phyloP scores from a whole-genome alignment of 2,113 vertebrate genomes.

The Neoarius graeffei region DNA sequence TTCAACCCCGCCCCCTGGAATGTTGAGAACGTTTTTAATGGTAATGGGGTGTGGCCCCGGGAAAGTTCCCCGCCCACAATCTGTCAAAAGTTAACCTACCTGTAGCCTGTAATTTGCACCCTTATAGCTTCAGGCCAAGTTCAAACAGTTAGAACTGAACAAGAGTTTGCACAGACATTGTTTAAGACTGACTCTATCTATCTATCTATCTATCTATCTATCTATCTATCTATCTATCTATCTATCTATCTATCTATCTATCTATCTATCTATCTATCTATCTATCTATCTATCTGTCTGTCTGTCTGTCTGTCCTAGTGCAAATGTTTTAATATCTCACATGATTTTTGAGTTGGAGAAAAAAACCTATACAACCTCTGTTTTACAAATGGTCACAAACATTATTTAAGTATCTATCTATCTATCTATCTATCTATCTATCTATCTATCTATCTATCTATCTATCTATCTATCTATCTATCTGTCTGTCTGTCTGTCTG shows the following conservation, averaged over 20 bases:
- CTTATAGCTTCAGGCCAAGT: conserved; percentile 8
- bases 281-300: no score
- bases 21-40: conserved; percentile 51
- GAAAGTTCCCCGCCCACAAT: conserved; percentile 28
- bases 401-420: no score
- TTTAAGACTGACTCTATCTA: neutral
- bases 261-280: no score
- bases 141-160: neutral
- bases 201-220: neutral
- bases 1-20: conserved; percentile 72
- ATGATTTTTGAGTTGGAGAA: no score
- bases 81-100: conserved; percentile 40
- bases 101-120: conserved; percentile 29
- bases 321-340: no score
- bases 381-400: no score
- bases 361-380: no score
- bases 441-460: no score
- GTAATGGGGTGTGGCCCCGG: conserved; percentile 41
- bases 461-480: no score
- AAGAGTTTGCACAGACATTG: neutral
- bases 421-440: no score
- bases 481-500: neutral
- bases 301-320: no score
- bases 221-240: neutral
- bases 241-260: neutral